Base-by-base conservation (phyloP, 2,888 invertebrate species). In the Aethes cnicana region DNA sequence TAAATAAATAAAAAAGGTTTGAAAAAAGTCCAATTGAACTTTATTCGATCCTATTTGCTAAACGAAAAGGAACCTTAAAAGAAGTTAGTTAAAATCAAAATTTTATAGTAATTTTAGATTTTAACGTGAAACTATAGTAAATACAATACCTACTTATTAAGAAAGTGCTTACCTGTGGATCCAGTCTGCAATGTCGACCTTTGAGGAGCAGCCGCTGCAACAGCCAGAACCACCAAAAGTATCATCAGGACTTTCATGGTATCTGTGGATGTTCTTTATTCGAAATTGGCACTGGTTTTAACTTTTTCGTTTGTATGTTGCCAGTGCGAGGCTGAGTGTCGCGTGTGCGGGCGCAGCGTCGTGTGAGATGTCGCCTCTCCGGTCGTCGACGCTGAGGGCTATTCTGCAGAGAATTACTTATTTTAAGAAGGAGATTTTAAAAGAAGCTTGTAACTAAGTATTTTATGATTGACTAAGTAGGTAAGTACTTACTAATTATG, bases 121-220 rank as follows among this genome's bases (percentile, higher is more conserved):
- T n/a, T n/a, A n/a, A 28, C 28, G 12, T 12, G 6, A 9, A 12
- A 25, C 9, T 8, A 23, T 7, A 23, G 7, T 14, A 26, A 46
- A 11, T 3, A 26, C 28, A 12, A 11, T 6, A 4, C 4, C 16
- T 17, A 11, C 1, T 7, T 14, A 14, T 12, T 16, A 30, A 32
- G 18, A 17, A 30, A 21, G 8, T 3, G 12, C 33, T 52, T 16
- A 52, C 52, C 52, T 4, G 21, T 20, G 8, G 52, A 16, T 39
- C 44, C 52, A 11, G 39, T n/a, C 20, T 46, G 44, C 16, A 52
- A 26, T 7, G 37, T 46, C 8, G 52, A 39, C 33, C 32, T 39
- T 14, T 53, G 52, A 4, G 55, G 55, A 9, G 55, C 55, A 4
- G 55, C 47, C 12, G 35, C 48, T 11, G 43, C 39, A 18, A 21